A percentile compares a stretch with the other conserved stretches of the same genome.
Evolutionary conservation across 2,113 vertebrate species (phyloP).

Genomic region (Andinoacara biseriatus): DNA sequence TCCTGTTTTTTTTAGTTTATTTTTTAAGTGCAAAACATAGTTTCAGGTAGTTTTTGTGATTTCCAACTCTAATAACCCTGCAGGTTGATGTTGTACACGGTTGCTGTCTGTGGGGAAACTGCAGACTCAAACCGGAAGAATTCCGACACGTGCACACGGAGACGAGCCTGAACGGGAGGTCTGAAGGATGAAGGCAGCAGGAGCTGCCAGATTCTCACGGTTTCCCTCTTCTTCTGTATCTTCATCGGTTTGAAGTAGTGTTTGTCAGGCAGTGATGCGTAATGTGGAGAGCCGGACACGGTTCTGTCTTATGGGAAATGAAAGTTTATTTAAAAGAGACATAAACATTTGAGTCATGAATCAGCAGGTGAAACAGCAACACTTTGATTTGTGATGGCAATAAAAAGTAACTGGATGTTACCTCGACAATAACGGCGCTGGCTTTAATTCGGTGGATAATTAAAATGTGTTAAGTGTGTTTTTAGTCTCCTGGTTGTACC

Average conservation of each 20-base stretch:
- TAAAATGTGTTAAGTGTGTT: neutral
- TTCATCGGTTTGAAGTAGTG: neutral
- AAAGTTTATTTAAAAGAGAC: slow-evolving; percentile 2
- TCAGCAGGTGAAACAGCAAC: neutral
- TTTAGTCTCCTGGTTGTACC: neutral
- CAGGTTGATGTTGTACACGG: rapidly evolving
- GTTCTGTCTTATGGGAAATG: neutral
- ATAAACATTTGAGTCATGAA: neutral
- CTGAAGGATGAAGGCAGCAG: neutral
- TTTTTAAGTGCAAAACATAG: neutral
- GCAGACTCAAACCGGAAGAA: rapidly evolving
- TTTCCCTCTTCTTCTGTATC: rapidly evolving
- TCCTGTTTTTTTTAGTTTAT: neutral
- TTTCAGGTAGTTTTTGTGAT: neutral
- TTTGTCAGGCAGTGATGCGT: neutral
- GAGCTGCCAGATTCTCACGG: neutral
- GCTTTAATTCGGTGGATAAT: neutral
- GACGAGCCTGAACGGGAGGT: neutral
- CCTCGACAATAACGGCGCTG: neutral
- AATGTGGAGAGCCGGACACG: rapidly evolving
- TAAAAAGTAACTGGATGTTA: neutral
- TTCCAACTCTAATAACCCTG: neutral
- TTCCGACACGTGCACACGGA: neutral
- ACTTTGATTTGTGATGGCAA: neutral
- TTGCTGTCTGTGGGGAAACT: neutral